These are phyloP conservation scores for Stomatorhinus walkeri DNA, from an alignment of 2,797 vertebrate species.

Conservation along the genomic window DNA sequence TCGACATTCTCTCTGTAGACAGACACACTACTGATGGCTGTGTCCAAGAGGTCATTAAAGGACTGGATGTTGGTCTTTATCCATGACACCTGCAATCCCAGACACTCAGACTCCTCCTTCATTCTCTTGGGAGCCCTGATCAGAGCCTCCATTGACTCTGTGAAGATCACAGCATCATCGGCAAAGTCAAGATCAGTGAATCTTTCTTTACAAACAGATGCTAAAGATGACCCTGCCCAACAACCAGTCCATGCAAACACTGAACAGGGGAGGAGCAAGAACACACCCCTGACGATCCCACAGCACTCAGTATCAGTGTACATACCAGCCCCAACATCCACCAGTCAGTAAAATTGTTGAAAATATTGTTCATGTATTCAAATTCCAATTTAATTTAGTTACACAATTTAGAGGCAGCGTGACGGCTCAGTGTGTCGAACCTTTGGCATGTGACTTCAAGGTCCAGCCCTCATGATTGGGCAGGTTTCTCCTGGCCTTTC, in stretches of 20 bases:
- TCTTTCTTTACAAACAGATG: not conserved
- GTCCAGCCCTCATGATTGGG: not conserved
- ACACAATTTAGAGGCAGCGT: not conserved
- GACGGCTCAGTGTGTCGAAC: not conserved
- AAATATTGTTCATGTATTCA: not conserved
- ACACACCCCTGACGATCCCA: not conserved
- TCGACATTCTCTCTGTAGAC: not conserved
- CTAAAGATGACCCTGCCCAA: not conserved
- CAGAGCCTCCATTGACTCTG: not conserved
- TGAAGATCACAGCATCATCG: not conserved
- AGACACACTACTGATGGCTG: not conserved
- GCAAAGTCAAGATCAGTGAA: not conserved
- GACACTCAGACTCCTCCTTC: not conserved
- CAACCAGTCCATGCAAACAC: not conserved
- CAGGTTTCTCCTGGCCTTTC: not conserved
- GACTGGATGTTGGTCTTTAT: not conserved
- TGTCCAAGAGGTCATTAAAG: not conserved
- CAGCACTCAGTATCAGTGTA: not conserved
- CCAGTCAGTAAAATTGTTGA: not conserved
- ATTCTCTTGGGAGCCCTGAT: not conserved
- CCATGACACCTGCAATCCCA: not conserved
- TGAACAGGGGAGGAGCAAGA: not conserved
- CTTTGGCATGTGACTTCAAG: not conserved
- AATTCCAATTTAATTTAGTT: not conserved
- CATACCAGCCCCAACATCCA: not conserved